A percentile compares a stretch with the other conserved stretches of the same genome.
Conservation (phyloP, 2,888 invertebrate species). For the Aspidiotus rigidus region DNA sequence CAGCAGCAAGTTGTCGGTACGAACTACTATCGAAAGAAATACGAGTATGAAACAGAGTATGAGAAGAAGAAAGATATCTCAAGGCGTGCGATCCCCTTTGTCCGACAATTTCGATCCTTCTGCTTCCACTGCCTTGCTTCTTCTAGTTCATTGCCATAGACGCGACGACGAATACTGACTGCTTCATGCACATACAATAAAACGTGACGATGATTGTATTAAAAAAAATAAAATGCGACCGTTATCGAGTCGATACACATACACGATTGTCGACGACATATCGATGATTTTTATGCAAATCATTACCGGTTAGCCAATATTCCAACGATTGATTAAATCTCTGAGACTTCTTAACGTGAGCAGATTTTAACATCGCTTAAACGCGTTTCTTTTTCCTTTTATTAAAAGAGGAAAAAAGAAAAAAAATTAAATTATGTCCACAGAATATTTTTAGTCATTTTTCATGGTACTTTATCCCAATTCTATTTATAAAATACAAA, state of each 20-base stretch:
- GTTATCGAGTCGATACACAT: slow-evolving; percentile 10
- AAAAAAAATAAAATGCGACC: slow-evolving; percentile 24
- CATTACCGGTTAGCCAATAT: background rate
- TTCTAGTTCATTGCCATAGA: slow-evolving; percentile 31
- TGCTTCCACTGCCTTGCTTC: too few species aligned
- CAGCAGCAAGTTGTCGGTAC: background rate
- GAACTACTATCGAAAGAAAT: background rate
- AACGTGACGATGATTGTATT: slow-evolving; percentile 27
- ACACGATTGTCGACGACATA: background rate
- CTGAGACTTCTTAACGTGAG: too few species aligned
- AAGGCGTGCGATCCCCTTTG: slow-evolving; percentile 18
- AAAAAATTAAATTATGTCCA: too few species aligned
- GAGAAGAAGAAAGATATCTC: slow-evolving; percentile 5
- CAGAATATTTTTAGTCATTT: too few species aligned
- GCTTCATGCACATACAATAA: slow-evolving; percentile 25
- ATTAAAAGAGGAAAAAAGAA: too few species aligned
- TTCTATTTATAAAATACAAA: too few species aligned
- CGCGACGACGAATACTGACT: slow-evolving; percentile 26
- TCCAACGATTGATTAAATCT: background rate
- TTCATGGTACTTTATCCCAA: too few species aligned
- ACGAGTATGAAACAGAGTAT: background rate
- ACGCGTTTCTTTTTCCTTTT: too few species aligned
- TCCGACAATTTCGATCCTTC: slow-evolving; percentile 24
- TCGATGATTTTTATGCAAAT: slow-evolving; percentile 2
- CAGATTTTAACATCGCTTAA: too few species aligned